Percentiles rank a stretch among this genome's conserved stretches.
Conservation (phyloP, 2,888 invertebrate genomes). For the Tuta absoluta region DNA sequence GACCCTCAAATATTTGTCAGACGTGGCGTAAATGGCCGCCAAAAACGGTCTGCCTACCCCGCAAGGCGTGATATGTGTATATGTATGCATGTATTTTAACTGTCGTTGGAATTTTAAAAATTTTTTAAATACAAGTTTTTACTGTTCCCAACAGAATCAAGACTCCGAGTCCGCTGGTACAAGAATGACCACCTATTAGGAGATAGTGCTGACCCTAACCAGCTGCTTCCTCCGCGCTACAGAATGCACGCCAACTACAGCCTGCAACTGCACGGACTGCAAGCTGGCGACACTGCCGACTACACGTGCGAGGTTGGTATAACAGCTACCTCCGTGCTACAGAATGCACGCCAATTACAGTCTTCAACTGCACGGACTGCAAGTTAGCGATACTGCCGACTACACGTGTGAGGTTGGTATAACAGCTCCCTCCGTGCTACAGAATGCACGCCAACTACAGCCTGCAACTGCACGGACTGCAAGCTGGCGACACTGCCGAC, state of each 20-base stretch:
- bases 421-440: slow-evolving; percentile 80
- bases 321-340: slow-evolving; percentile 80
- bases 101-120: no score
- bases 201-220: slow-evolving; percentile 79
- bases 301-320: slow-evolving; percentile 84
- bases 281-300: slow-evolving; percentile 83
- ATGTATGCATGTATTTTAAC: no score
- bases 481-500: slow-evolving; percentile 83
- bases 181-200: slow-evolving; percentile 84
- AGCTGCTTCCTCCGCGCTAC: slow-evolving; percentile 79
- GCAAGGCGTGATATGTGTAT: no score
- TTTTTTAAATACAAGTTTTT: no score
- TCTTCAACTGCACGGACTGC: slow-evolving; percentile 82
- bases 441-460: slow-evolving; percentile 87
- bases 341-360: slow-evolving; percentile 87
- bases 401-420: slow-evolving; percentile 84
- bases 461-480: slow-evolving; percentile 82
- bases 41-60: no score
- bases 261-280: slow-evolving; percentile 82
- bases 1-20: no score
- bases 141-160: slow-evolving; percentile 70
- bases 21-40: no score
- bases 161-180: slow-evolving; percentile 86
- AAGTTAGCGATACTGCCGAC: slow-evolving; percentile 83
- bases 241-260: slow-evolving; percentile 87